Conservation (phyloP, 2,888 invertebrate species). For the Malthinus flaveolus region DNA sequence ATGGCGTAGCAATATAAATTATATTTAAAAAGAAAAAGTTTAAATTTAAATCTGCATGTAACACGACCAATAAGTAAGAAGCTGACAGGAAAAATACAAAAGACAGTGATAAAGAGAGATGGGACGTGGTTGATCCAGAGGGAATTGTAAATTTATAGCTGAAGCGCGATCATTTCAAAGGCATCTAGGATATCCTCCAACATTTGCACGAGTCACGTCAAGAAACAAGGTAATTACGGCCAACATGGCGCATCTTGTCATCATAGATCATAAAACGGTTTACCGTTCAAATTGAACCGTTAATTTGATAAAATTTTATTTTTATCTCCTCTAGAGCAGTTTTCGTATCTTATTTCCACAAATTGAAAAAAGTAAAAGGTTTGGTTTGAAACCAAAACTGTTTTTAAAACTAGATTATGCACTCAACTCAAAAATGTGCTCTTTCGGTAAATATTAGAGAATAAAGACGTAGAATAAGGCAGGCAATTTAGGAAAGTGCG, state of each 20-base stretch:
- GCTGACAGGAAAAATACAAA: conserved; percentile 35
- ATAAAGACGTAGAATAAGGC: conserved; percentile 21
- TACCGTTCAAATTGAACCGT: conserved; percentile 18
- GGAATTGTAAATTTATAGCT: conserved; percentile 46
- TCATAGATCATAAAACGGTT: conserved; percentile 44
- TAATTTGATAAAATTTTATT: background rate
- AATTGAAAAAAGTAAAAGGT: background rate
- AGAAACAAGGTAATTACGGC: conserved; percentile 45
- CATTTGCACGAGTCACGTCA: conserved; percentile 41
- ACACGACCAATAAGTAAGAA: conserved; percentile 17
- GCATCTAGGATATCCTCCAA: conserved; percentile 42
- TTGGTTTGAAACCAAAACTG: conserved; percentile 6
- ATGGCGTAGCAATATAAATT: background rate
- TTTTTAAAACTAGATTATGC: conserved; percentile 16
- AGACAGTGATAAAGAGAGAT: conserved; percentile 51
- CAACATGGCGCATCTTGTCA: conserved; percentile 46
- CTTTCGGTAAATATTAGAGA: conserved; percentile 25
- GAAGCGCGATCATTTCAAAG: conserved; percentile 42
- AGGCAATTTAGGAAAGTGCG: conserved; percentile 30
- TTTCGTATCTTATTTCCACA: background rate
- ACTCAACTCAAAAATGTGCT: conserved; percentile 20
- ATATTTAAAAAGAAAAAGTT: background rate
- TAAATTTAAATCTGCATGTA: conserved; percentile 8
- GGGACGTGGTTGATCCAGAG: conserved; percentile 48
- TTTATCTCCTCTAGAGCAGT: background rate